Conservation (phyloP, 2,797 vertebrate genomes). For the Tiaroga cobitis region DNA sequence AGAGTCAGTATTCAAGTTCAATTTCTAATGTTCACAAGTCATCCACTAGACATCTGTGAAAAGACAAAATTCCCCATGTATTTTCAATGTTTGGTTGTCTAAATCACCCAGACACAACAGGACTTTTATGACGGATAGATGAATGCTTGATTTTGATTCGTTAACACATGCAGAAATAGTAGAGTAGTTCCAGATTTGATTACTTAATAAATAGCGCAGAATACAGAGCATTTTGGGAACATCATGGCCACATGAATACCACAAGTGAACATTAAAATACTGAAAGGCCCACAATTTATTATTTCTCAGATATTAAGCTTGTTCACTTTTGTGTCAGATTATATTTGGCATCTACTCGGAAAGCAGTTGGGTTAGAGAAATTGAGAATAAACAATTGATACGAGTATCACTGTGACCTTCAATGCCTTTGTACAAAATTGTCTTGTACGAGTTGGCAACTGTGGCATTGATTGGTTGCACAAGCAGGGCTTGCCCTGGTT, state of each 20-base stretch:
- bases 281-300: neutral
- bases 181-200: neutral
- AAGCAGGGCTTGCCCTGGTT: constrained; percentile 64
- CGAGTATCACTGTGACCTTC: neutral
- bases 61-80: no score
- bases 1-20: neutral
- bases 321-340: neutral
- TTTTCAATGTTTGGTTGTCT: no score
- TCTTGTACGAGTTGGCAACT: constrained; percentile 63
- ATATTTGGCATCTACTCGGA: neutral
- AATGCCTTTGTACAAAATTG: constrained; percentile 9
- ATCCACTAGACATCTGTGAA: no score
- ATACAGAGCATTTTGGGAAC: neutral
- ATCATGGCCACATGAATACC: neutral
- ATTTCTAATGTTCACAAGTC: no score
- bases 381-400: constrained; percentile 19
- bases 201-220: neutral
- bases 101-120: no score
- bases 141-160: neutral
- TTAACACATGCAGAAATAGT: neutral
- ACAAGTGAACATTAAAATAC: neutral
- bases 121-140: no score
- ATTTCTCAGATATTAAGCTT: neutral
- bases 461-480: constrained; percentile 71
- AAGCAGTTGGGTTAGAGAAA: neutral